Base-by-base conservation (phyloP, 1,140 invertebrate genomes). In the Zaprionus capensis region DNA sequence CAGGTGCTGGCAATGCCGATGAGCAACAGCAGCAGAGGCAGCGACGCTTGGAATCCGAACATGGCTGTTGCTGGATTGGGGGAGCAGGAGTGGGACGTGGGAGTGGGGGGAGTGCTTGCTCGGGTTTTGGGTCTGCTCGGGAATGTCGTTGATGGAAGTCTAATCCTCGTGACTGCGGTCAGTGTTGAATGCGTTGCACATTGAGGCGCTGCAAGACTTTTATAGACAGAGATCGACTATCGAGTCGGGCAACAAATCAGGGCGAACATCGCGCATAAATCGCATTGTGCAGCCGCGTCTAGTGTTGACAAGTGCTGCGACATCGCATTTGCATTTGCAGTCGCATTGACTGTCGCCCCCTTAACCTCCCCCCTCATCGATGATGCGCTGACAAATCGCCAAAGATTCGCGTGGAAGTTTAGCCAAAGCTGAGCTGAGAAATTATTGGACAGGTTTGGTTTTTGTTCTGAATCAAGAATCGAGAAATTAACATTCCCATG, bases 401-500 rank as follows among this genome's bases (percentile, higher is more conserved):
- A 34, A 34, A 34, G 31, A 11, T 34, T 34, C 31, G 31, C 31
- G 9, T 34, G 31, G 31, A 34, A 34, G 31, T 34, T 34, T 34
- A 34, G 31, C 31, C 36, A 36, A 26, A 11, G 31, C 4, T 6
- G 15, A 70, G 57, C 20, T 56, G 66, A 34, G 53, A 71, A 53
- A 49, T 75, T 58, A 51, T 64, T 17, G 51, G 38, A 74, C 66
- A 22, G 53, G 59, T 70, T 58, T 26, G n/a, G 28, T 20, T 57
- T 68, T 34, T 55, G 49, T 62, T 26, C 17, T 17, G 9, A 11
- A 22, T 4, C 46, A 20, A 38, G 9, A 17, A 5, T 28, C 22
- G 46, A 51, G 46, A 57, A 12, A 57, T 70, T 46, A 74, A 74
- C 57, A 70, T 74, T 74, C 66, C 14, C 57, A 74, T 46, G 46